Base-by-base conservation (phyloP, 2,888 invertebrate genomes). In the Epistrophe grossulariae region DNA sequence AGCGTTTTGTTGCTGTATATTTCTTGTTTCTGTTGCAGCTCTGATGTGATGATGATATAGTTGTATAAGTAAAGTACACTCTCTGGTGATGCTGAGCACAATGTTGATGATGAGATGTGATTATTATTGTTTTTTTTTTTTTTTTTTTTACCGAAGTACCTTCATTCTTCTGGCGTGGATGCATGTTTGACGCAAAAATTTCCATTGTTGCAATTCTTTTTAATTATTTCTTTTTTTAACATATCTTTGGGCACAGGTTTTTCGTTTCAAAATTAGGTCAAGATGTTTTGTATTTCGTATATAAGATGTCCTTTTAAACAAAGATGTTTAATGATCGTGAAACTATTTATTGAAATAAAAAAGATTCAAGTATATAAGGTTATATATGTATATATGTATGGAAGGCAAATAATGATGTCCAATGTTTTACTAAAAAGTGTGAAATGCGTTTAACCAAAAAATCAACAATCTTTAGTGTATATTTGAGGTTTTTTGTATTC, bases 71-170 rank as follows among this genome's bases (percentile, higher is more conserved):
- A 31, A 48, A 66, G 19, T 24, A 66, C 19, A 57, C 45, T 31
- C 55, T 19, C 15, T 28, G 40, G n/a, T 45, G 24, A 17, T 35
- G 7, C 43, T 48, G 50, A 48, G 40, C 43, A 66, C 74, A 64
- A 50, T 76, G 17, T 24, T 13, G 55, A 43, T 81, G 80, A 85
- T 85, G 85, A 85, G 84, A 77, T 84, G 84, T 78, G 85, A 85
- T 85, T 82, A 85, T 78, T 79, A 85, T 52, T 79, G 76, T 87
- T 71, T 71, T 64, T 70, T 79, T 87, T 79, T 79, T 87, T 71
- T 71, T 64, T 70, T 79, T 87, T 66, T 71, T 64, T 70, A 62
- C 38, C n/a, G 62, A 68, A 80, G 77, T 77, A 66, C 55, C 72
- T 81, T 72, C 13, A 71, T 82, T 74, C 73, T 78, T 78, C 38